Conservation (phyloP, 2,113 vertebrate species). For the Camelus dromedarius region DNA sequence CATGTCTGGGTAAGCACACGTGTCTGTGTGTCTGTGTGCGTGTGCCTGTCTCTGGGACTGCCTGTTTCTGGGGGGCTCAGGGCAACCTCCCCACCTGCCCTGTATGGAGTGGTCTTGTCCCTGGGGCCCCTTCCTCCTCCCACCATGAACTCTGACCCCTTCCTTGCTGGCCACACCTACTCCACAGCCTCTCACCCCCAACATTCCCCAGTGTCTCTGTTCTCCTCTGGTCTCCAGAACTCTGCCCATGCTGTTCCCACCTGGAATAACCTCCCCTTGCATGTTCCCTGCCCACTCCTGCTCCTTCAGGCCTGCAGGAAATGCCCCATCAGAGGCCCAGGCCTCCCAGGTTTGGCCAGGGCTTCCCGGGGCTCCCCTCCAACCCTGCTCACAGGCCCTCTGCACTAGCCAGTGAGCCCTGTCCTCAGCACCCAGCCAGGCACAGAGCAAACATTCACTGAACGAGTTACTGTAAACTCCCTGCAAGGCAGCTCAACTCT, state of each 20-base stretch:
- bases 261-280: neutral
- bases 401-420: neutral
- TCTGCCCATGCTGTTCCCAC: rapidly evolving
- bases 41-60: neutral
- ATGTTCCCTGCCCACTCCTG: too few species aligned
- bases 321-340: too few species aligned
- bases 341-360: neutral
- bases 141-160: neutral
- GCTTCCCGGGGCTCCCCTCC: neutral
- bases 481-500: neutral
- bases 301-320: neutral
- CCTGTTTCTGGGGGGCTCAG: neutral
- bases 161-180: neutral
- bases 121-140: neutral
- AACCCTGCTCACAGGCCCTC: neutral
- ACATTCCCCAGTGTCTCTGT: too few species aligned
- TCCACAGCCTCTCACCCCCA: neutral
- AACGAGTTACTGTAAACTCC: rapidly evolving
- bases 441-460: rapidly evolving
- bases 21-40: neutral
- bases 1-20: too few species aligned
- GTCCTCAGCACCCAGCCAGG: neutral
- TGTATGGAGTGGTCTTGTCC: neutral
- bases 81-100: neutral
- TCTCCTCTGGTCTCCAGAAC: neutral